Evolutionary conservation across 1,140 invertebrate genomes (phyloP).

Genomic region (Drosophila pseudoobscura): DNA sequence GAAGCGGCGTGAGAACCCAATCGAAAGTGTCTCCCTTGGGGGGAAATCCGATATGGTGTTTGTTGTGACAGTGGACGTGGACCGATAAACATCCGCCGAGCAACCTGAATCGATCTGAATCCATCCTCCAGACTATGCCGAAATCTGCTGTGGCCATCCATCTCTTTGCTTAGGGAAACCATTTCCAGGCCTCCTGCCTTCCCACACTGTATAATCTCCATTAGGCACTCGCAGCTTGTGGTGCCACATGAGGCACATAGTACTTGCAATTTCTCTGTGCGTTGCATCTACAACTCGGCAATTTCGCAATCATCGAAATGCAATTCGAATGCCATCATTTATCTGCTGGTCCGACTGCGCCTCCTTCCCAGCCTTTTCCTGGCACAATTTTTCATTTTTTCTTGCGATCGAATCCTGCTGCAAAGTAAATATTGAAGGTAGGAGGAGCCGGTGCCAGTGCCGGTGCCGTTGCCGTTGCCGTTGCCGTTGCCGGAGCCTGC

Average conservation of each 20-base stretch:
- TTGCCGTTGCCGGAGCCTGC: neutral
- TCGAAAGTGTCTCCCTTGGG: slow-evolving; percentile 17
- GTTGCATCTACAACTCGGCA: slow-evolving; percentile 46
- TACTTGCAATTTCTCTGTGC: slow-evolving; percentile 26
- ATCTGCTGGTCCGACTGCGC: slow-evolving; percentile 38
- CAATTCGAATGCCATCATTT: slow-evolving; percentile 80
- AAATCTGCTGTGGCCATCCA: too few relatives aligned
- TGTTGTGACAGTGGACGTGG: slow-evolving; percentile 25
- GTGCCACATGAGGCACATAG: slow-evolving; percentile 61
- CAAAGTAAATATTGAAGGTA: slow-evolving; percentile 68
- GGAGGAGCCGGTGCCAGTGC: slow-evolving; percentile 12
- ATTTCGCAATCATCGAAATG: slow-evolving; percentile 80
- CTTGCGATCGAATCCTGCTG: slow-evolving; percentile 45
- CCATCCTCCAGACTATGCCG: too few relatives aligned
- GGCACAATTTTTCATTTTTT: slow-evolving; percentile 71
- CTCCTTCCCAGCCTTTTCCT: slow-evolving; percentile 18
- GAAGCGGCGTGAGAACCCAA: slow-evolving; percentile 41
- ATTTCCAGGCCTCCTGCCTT: too few relatives aligned
- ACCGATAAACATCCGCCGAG: slow-evolving; percentile 46
- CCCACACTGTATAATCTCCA: slow-evolving; percentile 61
- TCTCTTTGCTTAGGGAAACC: too few relatives aligned
- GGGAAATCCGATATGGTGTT: slow-evolving; percentile 47
- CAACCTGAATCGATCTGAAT: too few relatives aligned
- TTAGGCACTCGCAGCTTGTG: slow-evolving; percentile 52
- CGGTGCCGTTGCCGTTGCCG: neutral